Evolutionary conservation across 1,140 invertebrate genomes (phyloP).

Genomic region (Drosophila pandora): DNA sequence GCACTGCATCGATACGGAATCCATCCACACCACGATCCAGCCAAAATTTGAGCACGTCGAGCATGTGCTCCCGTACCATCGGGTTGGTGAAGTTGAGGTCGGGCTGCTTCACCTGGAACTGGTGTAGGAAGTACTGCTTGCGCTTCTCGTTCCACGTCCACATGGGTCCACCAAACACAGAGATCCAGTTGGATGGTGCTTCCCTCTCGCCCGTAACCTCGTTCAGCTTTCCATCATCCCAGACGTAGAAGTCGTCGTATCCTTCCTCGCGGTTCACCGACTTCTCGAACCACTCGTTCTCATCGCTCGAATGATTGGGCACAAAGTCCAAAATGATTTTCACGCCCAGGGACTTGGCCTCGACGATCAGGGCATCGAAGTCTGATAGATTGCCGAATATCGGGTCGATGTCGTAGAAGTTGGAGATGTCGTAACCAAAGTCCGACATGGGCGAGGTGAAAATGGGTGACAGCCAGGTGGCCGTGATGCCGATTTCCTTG

Average conservation of each 20-base stretch:
- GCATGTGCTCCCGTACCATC: slow-evolving; percentile 87
- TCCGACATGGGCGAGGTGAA: slow-evolving; percentile 88
- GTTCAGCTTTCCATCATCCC: slow-evolving; percentile 85
- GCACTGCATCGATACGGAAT: slow-evolving; percentile 89
- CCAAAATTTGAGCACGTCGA: slow-evolving; percentile 89
- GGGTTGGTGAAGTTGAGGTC: slow-evolving; percentile 89
- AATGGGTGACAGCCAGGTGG: slow-evolving; percentile 89
- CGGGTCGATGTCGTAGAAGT: slow-evolving; percentile 89
- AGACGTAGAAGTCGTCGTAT: slow-evolving; percentile 90
- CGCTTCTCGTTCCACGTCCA: slow-evolving; percentile 87
- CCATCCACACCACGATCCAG: slow-evolving; percentile 90
- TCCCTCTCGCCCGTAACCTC: slow-evolving; percentile 54
- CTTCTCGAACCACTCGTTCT: slow-evolving; percentile 88
- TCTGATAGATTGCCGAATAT: slow-evolving; percentile 90
- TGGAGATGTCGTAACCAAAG: slow-evolving; percentile 88
- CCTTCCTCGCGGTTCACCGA: slow-evolving; percentile 85
- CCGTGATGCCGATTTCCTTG: slow-evolving; percentile 85
- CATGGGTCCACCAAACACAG: slow-evolving; percentile 85
- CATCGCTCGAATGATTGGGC: slow-evolving; percentile 90
- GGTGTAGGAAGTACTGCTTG: slow-evolving; percentile 88
- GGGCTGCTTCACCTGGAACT: slow-evolving; percentile 87
- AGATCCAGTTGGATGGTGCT: slow-evolving; percentile 89
- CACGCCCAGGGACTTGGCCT: slow-evolving; percentile 84
- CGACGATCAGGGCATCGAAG: slow-evolving; percentile 87
- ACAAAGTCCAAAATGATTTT: slow-evolving; percentile 82